Evolutionary conservation across 2,888 invertebrate species (phyloP), one percentile per base, ranked within the genome.

Genomic region (Calliopum simillimum): DNA sequence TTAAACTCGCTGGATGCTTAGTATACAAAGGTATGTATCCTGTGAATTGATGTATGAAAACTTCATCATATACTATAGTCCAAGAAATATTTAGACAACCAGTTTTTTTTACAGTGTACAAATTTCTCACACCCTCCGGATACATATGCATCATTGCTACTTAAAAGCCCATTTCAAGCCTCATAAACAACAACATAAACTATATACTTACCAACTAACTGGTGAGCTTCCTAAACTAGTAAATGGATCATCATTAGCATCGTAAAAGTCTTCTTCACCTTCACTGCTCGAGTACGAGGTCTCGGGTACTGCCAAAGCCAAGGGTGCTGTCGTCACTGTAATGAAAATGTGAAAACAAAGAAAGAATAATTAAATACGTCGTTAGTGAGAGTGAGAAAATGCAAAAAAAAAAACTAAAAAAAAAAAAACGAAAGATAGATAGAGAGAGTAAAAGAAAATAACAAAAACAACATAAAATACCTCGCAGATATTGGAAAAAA

Each of bases 271-370:
- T 71, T 98, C 98, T 83, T 96, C 96, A 70, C 94, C 95, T 85
- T 99, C 98, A 43, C 97, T 97, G 81, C 97, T 98, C n/a, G 98
- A 98, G 86, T 98, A 98, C 1, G 98, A 98, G 71, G 93, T 95
- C 81, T 94, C 95, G 56, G 97, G 97, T 25, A 96, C 94, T 70
- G 91, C 77, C 71, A 86, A 77, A 41, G 84, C 79, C 73, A 86
- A 76, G n/a, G 84, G 80, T 69, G 85, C 79, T 67, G 82, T 80
- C 67, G 80, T 81, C 68, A 79, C 84, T 86, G 73, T 5, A 79
- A 78, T 70, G 59, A 56, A 68, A 69, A 71, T 25, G 58, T 59
- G 44, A 46, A n/a, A 63, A 62, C 16, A 49, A 68, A 59, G 19
- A 19, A 49, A 11, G 16, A 47, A 16, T 13, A 33, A 4, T 23